phyloP scores from a whole-genome alignment of 2,113 vertebrate genomes.

The Rhadina sibilatrix region DNA sequence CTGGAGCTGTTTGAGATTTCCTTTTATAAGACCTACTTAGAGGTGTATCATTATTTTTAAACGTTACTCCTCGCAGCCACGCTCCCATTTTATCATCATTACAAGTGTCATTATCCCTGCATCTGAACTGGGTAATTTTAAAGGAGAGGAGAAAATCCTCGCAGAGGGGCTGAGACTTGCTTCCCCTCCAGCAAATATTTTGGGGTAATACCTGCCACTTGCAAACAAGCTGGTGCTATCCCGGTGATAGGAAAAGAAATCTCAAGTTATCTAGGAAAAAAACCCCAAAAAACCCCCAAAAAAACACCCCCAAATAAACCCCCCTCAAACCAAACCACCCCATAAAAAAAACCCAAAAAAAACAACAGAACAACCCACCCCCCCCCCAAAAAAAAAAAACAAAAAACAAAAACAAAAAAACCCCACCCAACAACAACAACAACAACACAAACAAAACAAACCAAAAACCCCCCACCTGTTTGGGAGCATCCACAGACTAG shows the following conservation, averaged over 20 bases:
- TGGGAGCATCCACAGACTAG: not conserved
- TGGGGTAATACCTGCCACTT: not conserved
- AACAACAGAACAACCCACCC: no score
- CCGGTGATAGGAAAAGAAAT: not conserved
- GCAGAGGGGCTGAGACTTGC: not conserved
- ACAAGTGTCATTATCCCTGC: not conserved
- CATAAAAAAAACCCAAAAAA: no score
- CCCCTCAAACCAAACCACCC: no score
- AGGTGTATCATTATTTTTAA: slow-evolving; percentile 57
- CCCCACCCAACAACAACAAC: no score
- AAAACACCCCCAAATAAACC: no score
- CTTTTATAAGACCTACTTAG: slow-evolving; percentile 38
- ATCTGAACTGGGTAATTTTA: not conserved
- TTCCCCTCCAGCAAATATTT: slow-evolving; percentile 5
- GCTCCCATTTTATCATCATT: slow-evolving; percentile 21
- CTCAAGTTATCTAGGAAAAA: not conserved
- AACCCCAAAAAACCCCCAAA: no score
- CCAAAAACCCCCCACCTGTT: no score
- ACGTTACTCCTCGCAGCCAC: slow-evolving; percentile 15
- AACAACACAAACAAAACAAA: no score
- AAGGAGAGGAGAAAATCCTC: slow-evolving; percentile 25
- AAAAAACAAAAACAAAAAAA: not conserved
- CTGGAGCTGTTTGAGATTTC: slow-evolving; percentile 25
- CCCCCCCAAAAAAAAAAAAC: no score
- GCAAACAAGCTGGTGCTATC: not conserved